Percentiles rank a stretch among this genome's conserved stretches.
Evolutionary conservation across 2,113 vertebrate genomes (phyloP).

Genomic region (Lepisosteus oculatus): DNA sequence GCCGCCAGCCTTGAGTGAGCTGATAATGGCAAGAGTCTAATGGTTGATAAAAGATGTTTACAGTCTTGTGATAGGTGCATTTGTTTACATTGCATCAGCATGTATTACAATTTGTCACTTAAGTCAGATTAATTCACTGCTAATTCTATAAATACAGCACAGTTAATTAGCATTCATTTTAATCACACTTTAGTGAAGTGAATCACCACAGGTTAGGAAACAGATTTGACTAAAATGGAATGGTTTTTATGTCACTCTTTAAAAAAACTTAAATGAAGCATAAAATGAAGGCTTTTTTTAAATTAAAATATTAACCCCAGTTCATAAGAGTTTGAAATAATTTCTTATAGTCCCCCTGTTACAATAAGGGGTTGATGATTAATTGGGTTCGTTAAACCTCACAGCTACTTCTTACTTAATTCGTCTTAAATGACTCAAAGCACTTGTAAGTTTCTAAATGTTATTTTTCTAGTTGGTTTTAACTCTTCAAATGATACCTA

Average conservation of each 20-base stretch:
- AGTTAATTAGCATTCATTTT: constrained; percentile 55
- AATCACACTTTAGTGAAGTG: constrained; percentile 46
- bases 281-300: too few species aligned
- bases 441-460: too few species aligned
- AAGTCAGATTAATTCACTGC: constrained; percentile 49
- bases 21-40: constrained; percentile 34
- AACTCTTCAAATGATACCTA: too few species aligned
- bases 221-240: constrained; percentile 30
- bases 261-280: too few species aligned
- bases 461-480: too few species aligned
- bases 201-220: constrained; percentile 55
- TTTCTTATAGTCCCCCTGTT: too few species aligned
- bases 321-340: too few species aligned
- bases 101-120: constrained; percentile 34
- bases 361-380: too few species aligned
- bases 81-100: constrained; percentile 29
- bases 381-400: too few species aligned
- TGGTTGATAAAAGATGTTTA: constrained; percentile 42
- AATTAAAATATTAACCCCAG: too few species aligned
- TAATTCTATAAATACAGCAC: constrained; percentile 58
- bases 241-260: neutral
- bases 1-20: constrained; percentile 17
- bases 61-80: constrained; percentile 19
- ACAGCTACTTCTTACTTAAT: too few species aligned
- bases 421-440: too few species aligned